A percentile compares a stretch with the other conserved stretches of the same genome.
These are phyloP conservation scores for Pachypsylla venusta DNA, from an alignment of 1,140 invertebrate species.

Conservation along the genomic window DNA sequence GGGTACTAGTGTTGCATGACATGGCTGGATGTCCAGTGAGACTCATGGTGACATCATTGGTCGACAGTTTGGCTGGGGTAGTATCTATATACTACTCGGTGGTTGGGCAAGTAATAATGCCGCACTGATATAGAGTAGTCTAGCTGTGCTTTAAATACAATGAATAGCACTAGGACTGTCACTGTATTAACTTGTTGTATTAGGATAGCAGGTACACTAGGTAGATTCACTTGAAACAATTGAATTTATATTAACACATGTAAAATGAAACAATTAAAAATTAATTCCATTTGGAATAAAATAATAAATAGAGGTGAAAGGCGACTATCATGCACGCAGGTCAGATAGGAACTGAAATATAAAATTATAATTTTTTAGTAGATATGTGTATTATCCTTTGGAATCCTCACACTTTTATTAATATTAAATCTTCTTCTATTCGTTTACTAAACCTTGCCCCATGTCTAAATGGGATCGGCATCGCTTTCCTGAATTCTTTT, in stretches of 20 bases:
- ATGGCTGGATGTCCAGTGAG: neutral
- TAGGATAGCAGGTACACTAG: neutral
- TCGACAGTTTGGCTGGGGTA: neutral
- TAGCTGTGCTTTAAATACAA: neutral
- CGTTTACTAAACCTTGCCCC: too few species aligned
- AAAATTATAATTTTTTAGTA: neutral
- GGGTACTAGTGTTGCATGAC: neutral
- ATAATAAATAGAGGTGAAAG: neutral
- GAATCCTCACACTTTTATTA: too few species aligned
- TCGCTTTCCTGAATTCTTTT: too few species aligned
- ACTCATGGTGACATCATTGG: neutral
- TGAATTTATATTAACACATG: neutral
- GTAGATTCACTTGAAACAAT: neutral
- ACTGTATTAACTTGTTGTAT: neutral
- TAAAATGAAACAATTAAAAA: neutral
- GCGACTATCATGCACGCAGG: neutral
- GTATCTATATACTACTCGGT: neutral
- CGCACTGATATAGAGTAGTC: neutral
- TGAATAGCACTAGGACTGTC: neutral
- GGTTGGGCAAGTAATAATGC: neutral
- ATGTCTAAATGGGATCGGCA: too few species aligned
- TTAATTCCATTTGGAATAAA: neutral
- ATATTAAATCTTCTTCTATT: too few species aligned
- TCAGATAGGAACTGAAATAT: neutral
- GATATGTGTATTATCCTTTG: too few species aligned